phyloP scores from a whole-genome alignment of 2,797 vertebrate species.

The Astyanax mexicanus region DNA sequence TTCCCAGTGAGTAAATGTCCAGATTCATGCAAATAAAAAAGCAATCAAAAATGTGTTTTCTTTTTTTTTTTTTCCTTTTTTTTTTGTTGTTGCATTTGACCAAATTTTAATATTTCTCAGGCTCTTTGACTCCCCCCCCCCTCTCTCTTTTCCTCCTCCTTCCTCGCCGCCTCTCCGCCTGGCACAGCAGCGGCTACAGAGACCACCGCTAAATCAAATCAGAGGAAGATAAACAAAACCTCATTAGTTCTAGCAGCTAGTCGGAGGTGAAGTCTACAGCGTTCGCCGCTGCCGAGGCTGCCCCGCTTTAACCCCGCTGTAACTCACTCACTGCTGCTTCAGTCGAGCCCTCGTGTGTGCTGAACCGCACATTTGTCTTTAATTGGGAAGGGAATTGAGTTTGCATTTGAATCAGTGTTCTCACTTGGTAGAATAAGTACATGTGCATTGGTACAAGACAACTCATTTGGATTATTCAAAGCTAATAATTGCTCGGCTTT shows the following conservation, averaged over 20 bases:
- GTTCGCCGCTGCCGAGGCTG: constrained; percentile 39
- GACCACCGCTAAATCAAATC: constrained; percentile 55
- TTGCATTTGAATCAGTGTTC: constrained; percentile 59
- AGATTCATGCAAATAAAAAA: neutral
- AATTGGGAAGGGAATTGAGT: constrained; percentile 63
- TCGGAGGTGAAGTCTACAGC: constrained; percentile 46
- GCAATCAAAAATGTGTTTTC: neutral
- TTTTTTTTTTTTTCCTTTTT: no score
- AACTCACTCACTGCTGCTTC: constrained; percentile 42
- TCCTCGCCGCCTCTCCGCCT: constrained; percentile 5
- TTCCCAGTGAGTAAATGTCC: constrained; percentile 1
- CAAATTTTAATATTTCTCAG: neutral
- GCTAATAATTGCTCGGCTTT: constrained; percentile 57
- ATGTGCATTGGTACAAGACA: constrained; percentile 60
- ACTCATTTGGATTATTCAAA: constrained; percentile 63
- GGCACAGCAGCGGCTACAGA: constrained; percentile 4
- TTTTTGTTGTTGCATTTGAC: constrained; percentile 4
- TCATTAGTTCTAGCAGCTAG: constrained; percentile 61
- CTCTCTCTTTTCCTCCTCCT: constrained; percentile 9
- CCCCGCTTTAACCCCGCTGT: constrained; percentile 53
- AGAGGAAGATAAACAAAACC: constrained; percentile 58
- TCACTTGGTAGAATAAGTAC: constrained; percentile 56
- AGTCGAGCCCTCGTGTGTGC: constrained; percentile 49
- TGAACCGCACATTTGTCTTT: constrained; percentile 62
- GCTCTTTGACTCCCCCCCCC: neutral